Evolutionary conservation across 1,140 invertebrate species (phyloP), one percentile per base, ranked within the genome.

Genomic region (Brachionus manjavacas): DNA sequence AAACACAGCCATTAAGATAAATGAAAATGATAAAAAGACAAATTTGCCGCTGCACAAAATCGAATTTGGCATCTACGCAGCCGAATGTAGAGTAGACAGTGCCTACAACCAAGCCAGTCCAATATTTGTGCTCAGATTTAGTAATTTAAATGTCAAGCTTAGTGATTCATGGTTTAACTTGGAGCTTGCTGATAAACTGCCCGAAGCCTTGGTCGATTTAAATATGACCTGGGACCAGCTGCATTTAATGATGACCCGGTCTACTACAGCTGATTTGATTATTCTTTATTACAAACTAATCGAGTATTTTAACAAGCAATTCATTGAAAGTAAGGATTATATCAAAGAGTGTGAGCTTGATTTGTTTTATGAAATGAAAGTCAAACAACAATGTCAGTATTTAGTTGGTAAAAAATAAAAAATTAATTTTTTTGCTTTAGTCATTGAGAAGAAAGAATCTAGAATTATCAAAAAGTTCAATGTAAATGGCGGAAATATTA

Each of bases 281-380:
- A 98, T 98, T 90, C 97, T 98, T 94, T 95, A 94, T 87, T 93
- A 94, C 79, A 97, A 97, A 89, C 91, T 98, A 8, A 96, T 98
- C 87, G 96, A 98, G 90, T 99, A 98, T 90, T 98, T 98, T 91
- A 86, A 85, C 23, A 87, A 88, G 85, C 89, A 91, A 85, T 87
- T 89, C 16, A 64, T 39, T 12, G 79, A 81, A 46, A 81, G 79
- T 25, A 81, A 81, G 28, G 79, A 81, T 35, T 81, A 81, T 46
- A 81, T 81, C 4, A 81, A 81, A 64, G 79, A 81, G 43, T 81
- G 79, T 39, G 79, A 81, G n/a, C 52, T 81, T 60, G 79, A 81
- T 81, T 46, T 81, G 20, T 81, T 81, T 68, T 64, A 81, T 68
- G 79, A 81, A 68, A 68, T 68, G 79, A 81, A 81, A 81, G 64